A percentile compares a stretch with the other conserved stretches of the same genome.
These are phyloP conservation scores for Ceratosolen fusciceps DNA, from an alignment of 1,140 invertebrate genomes.

Conservation along the genomic window DNA sequence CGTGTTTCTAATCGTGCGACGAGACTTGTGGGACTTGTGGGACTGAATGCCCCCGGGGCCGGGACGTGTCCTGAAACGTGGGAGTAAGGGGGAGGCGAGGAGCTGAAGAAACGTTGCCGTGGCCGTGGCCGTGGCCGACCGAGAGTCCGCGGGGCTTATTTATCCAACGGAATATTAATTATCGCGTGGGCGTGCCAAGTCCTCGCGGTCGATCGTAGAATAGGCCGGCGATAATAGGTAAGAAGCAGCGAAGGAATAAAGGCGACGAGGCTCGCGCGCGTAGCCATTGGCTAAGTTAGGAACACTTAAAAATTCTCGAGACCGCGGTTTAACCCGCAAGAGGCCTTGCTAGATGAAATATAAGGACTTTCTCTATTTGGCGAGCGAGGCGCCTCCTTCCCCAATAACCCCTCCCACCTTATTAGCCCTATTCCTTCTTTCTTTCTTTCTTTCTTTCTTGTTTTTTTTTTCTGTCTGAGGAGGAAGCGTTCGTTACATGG, in stretches of 20 bases:
- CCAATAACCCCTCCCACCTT: too few species aligned
- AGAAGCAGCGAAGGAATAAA: not conserved
- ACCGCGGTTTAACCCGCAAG: not conserved
- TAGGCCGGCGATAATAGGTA: not conserved
- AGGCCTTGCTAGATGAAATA: slow-evolving; percentile 47
- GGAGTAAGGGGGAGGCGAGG: too few species aligned
- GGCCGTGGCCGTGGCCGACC: too few species aligned
- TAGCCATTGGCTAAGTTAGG: not conserved
- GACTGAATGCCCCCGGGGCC: too few species aligned
- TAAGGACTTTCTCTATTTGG: slow-evolving; percentile 67
- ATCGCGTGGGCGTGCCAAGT: not conserved
- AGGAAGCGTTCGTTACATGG: not conserved
- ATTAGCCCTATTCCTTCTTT: too few species aligned
- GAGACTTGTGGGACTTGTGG: too few species aligned
- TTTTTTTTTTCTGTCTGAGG: not conserved
- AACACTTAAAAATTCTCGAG: not conserved
- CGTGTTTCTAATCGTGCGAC: too few species aligned
- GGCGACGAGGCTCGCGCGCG: too few species aligned
- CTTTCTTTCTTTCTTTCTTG: too few species aligned
- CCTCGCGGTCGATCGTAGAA: not conserved
- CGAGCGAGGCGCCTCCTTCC: slow-evolving; percentile 59
- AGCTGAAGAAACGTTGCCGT: too few species aligned
- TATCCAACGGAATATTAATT: not conserved
- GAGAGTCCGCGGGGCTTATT: too few species aligned
- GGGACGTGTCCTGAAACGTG: too few species aligned